Evolutionary conservation across 2,797 vertebrate species (phyloP).

Genomic region (Schizothorax lantsangensis): DNA sequence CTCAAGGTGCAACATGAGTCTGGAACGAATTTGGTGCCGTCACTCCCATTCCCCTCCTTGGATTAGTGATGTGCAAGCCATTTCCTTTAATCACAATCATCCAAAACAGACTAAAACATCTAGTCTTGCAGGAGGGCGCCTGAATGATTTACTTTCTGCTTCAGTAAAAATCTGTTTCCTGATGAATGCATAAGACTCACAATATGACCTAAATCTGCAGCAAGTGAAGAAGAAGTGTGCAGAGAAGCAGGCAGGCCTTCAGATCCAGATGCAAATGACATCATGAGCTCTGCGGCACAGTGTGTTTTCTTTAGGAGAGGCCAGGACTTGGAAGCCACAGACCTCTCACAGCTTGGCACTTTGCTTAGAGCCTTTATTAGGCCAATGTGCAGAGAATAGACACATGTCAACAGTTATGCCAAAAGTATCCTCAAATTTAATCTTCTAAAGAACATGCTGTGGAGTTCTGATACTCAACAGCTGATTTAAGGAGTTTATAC

Average conservation of each 20-base stretch:
- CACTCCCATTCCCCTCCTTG: constrained; percentile 11
- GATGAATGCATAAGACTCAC: constrained; percentile 14
- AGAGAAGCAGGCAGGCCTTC: constrained; percentile 25
- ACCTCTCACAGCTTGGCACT: constrained; percentile 47
- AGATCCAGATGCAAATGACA: constrained; percentile 61
- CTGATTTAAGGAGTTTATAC: neutral
- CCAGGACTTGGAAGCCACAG: constrained; percentile 45
- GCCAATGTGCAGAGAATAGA: constrained; percentile 26
- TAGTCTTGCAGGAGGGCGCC: neutral
- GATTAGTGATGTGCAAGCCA: constrained; percentile 6
- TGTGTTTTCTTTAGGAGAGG: constrained; percentile 50
- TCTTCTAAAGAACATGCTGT: neutral
- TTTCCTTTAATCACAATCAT: constrained; percentile 33
- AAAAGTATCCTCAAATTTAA: neutral
- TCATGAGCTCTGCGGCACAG: constrained; percentile 40
- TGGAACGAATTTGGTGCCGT: constrained; percentile 21
- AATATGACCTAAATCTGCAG: constrained; percentile 55
- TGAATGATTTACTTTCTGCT: constrained; percentile 9
- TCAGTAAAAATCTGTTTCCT: constrained; percentile 13
- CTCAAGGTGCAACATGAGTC: constrained; percentile 51
- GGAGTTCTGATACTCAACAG: neutral
- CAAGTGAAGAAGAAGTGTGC: constrained; percentile 30
- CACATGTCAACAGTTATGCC: constrained; percentile 19
- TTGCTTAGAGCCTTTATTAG: constrained; percentile 27
- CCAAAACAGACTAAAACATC: constrained; percentile 1